Conservation (phyloP, 2,888 invertebrate genomes). For the Didymodactylos carnosus region DNA sequence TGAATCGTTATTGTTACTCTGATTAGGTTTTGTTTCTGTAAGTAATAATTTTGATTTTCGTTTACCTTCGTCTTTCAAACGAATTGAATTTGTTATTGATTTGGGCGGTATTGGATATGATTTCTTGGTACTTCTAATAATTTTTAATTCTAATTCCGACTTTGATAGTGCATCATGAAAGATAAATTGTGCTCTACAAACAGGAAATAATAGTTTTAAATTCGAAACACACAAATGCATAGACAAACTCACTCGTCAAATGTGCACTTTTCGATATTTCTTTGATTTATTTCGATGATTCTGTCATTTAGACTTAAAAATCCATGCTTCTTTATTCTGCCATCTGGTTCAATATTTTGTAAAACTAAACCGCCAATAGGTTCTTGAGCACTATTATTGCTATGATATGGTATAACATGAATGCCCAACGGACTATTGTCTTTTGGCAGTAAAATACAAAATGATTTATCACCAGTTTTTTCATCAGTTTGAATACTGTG, state of each 20-base stretch:
- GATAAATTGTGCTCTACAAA: neutral
- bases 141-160: neutral
- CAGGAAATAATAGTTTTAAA: neutral
- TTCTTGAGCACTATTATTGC: no score
- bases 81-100: neutral
- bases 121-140: neutral
- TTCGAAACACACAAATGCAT: neutral
- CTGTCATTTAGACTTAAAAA: conserved; percentile 1
- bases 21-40: no score
- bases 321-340: conserved; percentile 8
- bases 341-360: conserved; percentile 10
- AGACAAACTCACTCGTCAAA: neutral
- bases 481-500: no score
- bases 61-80: no score
- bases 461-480: neutral
- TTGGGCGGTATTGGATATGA: no score
- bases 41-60: no score
- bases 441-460: neutral
- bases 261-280: neutral
- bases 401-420: conserved; percentile 5
- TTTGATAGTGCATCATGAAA: neutral
- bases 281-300: conserved; percentile 8
- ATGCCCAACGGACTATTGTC: conserved; percentile 4
- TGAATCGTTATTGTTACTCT: no score
- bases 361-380: neutral